A percentile compares a stretch with the other conserved stretches of the same genome.
Conservation (phyloP, 2,888 invertebrate species). For the Drosophila flavopinicola region DNA sequence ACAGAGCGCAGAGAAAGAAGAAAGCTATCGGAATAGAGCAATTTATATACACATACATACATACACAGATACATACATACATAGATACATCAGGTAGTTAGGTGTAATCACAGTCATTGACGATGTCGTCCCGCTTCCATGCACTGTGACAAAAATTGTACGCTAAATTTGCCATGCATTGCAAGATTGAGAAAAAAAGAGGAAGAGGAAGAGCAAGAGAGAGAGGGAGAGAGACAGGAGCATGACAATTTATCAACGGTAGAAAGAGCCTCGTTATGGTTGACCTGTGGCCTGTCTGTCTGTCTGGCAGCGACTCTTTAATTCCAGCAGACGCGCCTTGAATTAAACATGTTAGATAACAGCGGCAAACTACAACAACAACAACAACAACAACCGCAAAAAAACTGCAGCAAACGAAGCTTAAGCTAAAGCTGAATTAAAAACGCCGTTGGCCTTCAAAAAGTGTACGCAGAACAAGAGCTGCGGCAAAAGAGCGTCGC, state of each 20-base stretch:
- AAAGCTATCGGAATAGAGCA: slow-evolving; percentile 9
- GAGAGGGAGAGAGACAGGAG: slow-evolving; percentile 1
- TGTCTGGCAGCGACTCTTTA: slow-evolving; percentile 54
- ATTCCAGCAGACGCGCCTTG: slow-evolving; percentile 72
- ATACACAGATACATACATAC: not conserved
- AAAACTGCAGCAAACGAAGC: slow-evolving; percentile 50
- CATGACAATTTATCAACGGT: slow-evolving; percentile 62
- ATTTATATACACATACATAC: not conserved
- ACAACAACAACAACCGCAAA: not conserved
- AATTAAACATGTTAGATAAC: slow-evolving; percentile 80
- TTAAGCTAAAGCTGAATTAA: slow-evolving; percentile 52
- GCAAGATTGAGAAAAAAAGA: slow-evolving; percentile 24
- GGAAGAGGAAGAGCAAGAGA: not conserved
- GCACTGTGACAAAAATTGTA: slow-evolving; percentile 72
- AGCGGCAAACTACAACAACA: slow-evolving; percentile 25
- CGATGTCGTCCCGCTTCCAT: slow-evolving; percentile 51
- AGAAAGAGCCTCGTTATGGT: slow-evolving; percentile 58
- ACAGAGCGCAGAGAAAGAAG: slow-evolving; percentile 58
- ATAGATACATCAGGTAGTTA: slow-evolving; percentile 14
- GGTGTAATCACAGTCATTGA: slow-evolving; percentile 65
- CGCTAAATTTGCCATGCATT: slow-evolving; percentile 71
- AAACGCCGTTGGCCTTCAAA: slow-evolving; percentile 74
- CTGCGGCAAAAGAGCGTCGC: slow-evolving; percentile 46
- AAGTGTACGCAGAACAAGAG: slow-evolving; percentile 27
- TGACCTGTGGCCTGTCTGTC: slow-evolving; percentile 42